Evolutionary conservation across 2,888 invertebrate species (phyloP), one percentile per base, ranked within the genome.

Genomic region (Heliconius aoede): DNA sequence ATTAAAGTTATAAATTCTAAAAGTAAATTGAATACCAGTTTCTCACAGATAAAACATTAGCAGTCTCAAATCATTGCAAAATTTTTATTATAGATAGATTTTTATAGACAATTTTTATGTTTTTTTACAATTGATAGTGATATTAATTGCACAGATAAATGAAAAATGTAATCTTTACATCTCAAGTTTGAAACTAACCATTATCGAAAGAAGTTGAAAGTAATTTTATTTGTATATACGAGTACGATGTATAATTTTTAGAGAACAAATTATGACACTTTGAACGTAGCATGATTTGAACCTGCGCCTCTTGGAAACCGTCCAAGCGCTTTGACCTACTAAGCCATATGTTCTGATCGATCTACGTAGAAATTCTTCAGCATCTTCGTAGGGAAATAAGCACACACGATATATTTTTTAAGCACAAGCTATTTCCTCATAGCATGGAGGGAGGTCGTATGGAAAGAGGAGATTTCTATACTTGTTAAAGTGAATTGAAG

Each of bases 1-100:
- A 9, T 68, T 51, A 21, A 7, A 30, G 51, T n/a, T 51, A 68
- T 51, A 68, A 68, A 51, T n/a, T 68, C 68, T 51, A 11, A 28
- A 11, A 5, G 13, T 21, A 46, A 51, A n/a, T 51, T 46, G 28
- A 51, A 51, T 68, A 68, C 68, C 21, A 51, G 28, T 28, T 67
- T 68, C 64, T n/a, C 30, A 68, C 30, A 51, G 28, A 51, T 68
- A 51, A 51, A 51, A 68, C 46, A 69, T 69, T 51, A 51, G n/a
- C 28, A 51, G n/a, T 1, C 5, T 28, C 13, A 51, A 68, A n/a
- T 28, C 13, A 30, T 28, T 55, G n/a, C 30, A 28, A 69, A n/a
- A n/a, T 11, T 21, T 51, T 68, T 69, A 55, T 68, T 26, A 28
- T 21, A 28, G 1, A 46, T 13, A 21, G 21, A 28, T 40, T 26